phyloP scores from a whole-genome alignment of 2,113 vertebrate genomes.

The Gopherus flavomarginatus region DNA sequence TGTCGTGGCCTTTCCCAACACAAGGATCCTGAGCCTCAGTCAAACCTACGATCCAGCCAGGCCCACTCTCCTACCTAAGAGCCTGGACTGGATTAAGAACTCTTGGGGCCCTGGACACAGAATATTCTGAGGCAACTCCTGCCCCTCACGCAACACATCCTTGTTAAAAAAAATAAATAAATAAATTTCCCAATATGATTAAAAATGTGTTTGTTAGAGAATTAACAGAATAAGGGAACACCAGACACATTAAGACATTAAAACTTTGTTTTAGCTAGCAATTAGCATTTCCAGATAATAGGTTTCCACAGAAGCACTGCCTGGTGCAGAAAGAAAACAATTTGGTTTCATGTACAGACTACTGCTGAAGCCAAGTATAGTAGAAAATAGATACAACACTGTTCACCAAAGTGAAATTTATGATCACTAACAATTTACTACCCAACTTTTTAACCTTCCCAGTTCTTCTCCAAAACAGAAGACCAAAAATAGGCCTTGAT shows the following conservation, averaged over 20 bases:
- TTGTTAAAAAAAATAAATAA: too few relatives aligned
- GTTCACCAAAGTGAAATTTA: too few relatives aligned
- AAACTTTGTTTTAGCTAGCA: background rate
- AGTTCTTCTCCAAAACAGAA: background rate
- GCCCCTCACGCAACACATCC: background rate
- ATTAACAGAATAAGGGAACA: background rate
- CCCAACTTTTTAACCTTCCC: background rate
- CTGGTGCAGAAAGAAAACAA: too few relatives aligned
- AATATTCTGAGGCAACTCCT: background rate
- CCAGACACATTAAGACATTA: background rate
- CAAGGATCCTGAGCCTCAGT: background rate
- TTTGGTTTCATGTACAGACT: too few relatives aligned
- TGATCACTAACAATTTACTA: too few relatives aligned
- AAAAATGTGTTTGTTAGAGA: too few relatives aligned
- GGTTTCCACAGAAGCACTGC: background rate
- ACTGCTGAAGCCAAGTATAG: too few relatives aligned
- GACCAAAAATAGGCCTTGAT: background rate
- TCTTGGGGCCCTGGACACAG: background rate
- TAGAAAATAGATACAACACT: too few relatives aligned
- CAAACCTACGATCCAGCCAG: background rate
- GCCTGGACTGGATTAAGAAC: background rate
- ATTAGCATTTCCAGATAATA: background rate
- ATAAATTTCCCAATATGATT: background rate
- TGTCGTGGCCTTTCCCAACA: background rate
- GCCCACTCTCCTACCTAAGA: background rate